phyloP scores from a whole-genome alignment of 92 coral and sea anemone species.

The Montipora capitata region DNA sequence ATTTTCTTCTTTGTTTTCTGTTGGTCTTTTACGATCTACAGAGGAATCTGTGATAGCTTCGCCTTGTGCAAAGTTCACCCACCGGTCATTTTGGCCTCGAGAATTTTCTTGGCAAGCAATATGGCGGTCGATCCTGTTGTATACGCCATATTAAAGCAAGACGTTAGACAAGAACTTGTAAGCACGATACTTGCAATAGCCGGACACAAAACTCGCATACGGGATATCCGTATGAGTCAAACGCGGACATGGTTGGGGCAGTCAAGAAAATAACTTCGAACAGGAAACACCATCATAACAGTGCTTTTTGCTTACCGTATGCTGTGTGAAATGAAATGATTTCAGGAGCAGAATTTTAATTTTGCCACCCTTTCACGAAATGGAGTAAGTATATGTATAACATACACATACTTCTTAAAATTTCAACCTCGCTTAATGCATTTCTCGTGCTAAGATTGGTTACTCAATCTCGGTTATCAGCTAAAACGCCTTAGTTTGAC shows the following conservation, averaged over 20 bases:
- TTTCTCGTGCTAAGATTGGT: too few relatives aligned
- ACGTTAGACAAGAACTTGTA: constrained; percentile 66
- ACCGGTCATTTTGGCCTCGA: constrained; percentile 32
- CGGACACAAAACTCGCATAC: neutral
- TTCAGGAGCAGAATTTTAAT: too few relatives aligned
- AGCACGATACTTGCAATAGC: neutral
- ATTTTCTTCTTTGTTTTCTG: constrained; percentile 69
- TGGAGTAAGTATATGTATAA: too few relatives aligned
- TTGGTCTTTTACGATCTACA: constrained; percentile 66
- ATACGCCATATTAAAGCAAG: constrained; percentile 74
- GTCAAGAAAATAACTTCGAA: neutral
- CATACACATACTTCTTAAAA: too few relatives aligned
- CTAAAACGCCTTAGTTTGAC: too few relatives aligned
- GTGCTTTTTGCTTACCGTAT: too few relatives aligned
- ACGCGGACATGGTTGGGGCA: constrained; percentile 24
- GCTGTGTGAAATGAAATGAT: too few relatives aligned
- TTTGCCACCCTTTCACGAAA: too few relatives aligned
- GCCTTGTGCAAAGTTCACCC: constrained; percentile 21
- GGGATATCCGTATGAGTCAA: constrained; percentile 1
- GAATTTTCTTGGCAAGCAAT: constrained; percentile 61
- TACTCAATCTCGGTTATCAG: too few relatives aligned
- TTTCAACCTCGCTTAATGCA: too few relatives aligned
- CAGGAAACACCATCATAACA: too few relatives aligned
- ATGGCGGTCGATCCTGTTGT: constrained; percentile 77
- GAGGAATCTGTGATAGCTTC: constrained; percentile 56